Percentiles rank a stretch among this genome's conserved stretches.
Conservation (phyloP, 2,797 vertebrate species). For the Catharus ustulatus region DNA sequence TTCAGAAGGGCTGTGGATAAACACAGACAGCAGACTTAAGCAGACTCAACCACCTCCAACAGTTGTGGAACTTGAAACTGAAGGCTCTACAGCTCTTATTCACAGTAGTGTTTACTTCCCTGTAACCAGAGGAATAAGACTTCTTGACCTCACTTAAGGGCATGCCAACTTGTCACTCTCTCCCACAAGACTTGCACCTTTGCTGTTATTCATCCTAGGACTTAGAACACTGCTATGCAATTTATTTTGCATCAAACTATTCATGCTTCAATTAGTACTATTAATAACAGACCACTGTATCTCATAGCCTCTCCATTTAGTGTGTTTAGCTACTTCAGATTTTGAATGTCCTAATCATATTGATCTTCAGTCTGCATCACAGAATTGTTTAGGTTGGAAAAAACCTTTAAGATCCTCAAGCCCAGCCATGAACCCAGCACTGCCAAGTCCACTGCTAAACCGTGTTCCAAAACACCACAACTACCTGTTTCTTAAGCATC, state of each 20-base stretch:
- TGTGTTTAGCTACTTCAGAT: neutral
- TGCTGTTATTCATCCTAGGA: neutral
- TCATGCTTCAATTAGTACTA: neutral
- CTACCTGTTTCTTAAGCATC: neutral
- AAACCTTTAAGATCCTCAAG: neutral
- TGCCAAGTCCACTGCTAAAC: neutral
- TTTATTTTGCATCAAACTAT: neutral
- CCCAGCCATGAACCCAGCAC: neutral
- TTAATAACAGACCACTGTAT: neutral
- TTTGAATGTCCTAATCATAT: neutral
- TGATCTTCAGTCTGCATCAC: neutral
- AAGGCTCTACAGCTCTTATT: neutral
- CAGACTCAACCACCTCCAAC: neutral
- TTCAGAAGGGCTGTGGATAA: neutral
- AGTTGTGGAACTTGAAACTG: neutral
- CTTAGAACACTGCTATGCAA: neutral
- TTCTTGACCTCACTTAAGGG: neutral
- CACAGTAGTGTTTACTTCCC: neutral
- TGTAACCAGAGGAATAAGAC: neutral
- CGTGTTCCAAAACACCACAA: neutral
- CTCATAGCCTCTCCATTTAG: neutral
- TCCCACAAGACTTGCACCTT: neutral
- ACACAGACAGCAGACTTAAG: neutral
- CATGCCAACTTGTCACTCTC: neutral
- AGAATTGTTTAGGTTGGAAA: neutral